phyloP scores from a whole-genome alignment of 1,140 invertebrate species.

The Gryllus bimaculatus region DNA sequence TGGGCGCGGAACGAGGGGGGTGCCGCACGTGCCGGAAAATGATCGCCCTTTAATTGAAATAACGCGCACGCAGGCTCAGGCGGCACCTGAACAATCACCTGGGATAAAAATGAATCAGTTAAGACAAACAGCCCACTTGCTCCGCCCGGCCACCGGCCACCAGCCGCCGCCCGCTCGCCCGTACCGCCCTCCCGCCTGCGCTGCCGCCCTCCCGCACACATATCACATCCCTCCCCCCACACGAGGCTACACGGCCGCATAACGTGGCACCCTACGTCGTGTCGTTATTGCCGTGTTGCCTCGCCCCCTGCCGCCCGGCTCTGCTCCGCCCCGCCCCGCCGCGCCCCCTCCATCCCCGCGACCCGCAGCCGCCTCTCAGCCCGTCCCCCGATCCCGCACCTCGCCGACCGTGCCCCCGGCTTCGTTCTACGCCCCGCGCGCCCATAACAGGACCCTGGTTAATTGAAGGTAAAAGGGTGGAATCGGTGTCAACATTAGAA shows the following conservation, averaged over 20 bases:
- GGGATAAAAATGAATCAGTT: not conserved
- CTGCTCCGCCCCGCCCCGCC: no score
- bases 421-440: no score
- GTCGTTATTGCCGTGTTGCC: not conserved
- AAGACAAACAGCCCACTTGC: not conserved
- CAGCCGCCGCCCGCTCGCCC: not conserved
- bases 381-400: no score
- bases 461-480: conserved; percentile 4
- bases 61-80: not conserved
- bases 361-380: not conserved
- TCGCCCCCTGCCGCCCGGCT: not conserved
- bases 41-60: not conserved
- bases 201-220: not conserved
- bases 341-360: no score
- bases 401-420: no score
- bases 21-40: not conserved
- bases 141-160: not conserved
- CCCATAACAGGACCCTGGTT: not conserved
- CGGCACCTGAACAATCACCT: not conserved
- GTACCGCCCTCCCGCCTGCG: not conserved
- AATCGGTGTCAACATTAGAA: conserved; percentile 4
- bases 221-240: not conserved
- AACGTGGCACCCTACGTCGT: not conserved
- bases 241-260: not conserved
- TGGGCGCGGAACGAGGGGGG: not conserved